Percentiles rank a stretch among this genome's conserved stretches.
These are phyloP conservation scores for Laticauda colubrina DNA, from an alignment of 2,113 vertebrate genomes.

Conservation along the genomic window DNA sequence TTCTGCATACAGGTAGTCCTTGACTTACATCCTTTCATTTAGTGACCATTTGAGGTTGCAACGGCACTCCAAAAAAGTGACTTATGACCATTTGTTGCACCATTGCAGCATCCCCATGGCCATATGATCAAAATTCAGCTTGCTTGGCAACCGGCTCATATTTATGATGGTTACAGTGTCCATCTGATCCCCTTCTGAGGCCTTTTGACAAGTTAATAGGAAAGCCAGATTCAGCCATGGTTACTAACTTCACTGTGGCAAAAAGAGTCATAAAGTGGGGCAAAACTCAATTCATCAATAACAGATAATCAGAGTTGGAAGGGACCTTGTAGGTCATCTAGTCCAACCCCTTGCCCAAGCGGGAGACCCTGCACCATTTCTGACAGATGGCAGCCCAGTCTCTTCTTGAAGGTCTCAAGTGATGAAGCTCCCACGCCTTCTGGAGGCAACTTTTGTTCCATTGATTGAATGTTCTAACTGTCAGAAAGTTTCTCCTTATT, in stretches of 20 bases:
- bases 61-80: not conserved
- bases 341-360: no score
- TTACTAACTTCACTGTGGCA: not conserved
- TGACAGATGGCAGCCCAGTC: no score
- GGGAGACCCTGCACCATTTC: no score
- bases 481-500: no score
- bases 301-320: no score
- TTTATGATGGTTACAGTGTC: not conserved
- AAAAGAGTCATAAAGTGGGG: not conserved
- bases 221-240: not conserved
- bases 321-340: no score
- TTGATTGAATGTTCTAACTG: no score
- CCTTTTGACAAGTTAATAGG: not conserved
- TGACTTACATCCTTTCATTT: not conserved
- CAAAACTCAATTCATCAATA: not conserved
- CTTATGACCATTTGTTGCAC: not conserved
- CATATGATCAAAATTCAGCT: not conserved
- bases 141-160: not conserved
- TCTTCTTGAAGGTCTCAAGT: no score
- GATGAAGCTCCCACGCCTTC: no score
- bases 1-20: not conserved
- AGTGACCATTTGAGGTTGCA: not conserved
- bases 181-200: not conserved
- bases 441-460: no score
- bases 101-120: not conserved